These are phyloP conservation scores for Siniperca undulata DNA, from an alignment of 2,797 vertebrate species.

Conservation along the genomic window DNA sequence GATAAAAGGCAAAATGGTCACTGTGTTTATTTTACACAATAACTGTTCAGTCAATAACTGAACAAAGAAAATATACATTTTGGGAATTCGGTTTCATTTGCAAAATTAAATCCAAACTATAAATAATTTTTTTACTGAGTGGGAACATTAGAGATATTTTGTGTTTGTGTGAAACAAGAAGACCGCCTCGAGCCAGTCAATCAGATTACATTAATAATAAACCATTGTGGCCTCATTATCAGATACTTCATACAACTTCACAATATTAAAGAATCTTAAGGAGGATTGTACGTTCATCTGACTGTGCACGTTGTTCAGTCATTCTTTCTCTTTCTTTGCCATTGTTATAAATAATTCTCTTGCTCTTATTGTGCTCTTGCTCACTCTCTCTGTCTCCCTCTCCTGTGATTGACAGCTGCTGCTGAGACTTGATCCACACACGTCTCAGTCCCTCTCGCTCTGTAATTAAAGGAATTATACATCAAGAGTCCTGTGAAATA, in stretches of 20 bases:
- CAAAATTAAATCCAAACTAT: not conserved
- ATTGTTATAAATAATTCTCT: conserved; percentile 32
- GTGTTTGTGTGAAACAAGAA: conserved; percentile 21
- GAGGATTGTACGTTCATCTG: conserved; percentile 6
- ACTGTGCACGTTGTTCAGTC: not conserved
- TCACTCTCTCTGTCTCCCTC: conserved; percentile 2
- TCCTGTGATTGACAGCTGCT: conserved; percentile 70
- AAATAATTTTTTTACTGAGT: not conserved
- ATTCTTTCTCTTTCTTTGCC: conserved; percentile 3
- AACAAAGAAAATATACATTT: conserved; percentile 3
- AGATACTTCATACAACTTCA: conserved; percentile 26
- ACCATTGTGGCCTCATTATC: conserved; percentile 31
- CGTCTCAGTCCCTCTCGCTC: conserved; percentile 35
- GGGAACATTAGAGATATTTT: not conserved
- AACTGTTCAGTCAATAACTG: not conserved
- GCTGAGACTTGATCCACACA: conserved; percentile 58
- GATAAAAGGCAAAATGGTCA: not conserved
- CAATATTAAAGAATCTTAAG: not conserved
- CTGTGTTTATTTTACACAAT: conserved; percentile 1
- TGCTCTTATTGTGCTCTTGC: not conserved
- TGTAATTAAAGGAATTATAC: conserved; percentile 80
- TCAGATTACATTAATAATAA: conserved; percentile 42
- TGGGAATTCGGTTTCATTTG: not conserved
- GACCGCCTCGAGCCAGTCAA: conserved; percentile 14
- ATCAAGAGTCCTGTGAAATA: conserved; percentile 75